A percentile compares a stretch with the other conserved stretches of the same genome.
Evolutionary conservation across 2,797 vertebrate genomes (phyloP).

Genomic region (Momotus momota): DNA sequence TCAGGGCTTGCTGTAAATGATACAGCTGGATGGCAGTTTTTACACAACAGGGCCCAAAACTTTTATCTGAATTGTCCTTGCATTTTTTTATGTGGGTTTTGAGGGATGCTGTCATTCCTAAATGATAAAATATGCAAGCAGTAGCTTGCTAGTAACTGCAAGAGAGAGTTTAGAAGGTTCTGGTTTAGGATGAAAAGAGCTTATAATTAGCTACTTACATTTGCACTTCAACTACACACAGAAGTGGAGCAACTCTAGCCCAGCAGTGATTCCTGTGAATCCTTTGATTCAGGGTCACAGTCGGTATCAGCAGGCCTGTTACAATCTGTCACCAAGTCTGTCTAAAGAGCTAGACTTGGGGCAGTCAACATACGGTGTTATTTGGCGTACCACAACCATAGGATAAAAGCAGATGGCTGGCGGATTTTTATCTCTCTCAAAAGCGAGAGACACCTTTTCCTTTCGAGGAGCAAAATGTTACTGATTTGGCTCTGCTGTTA

Average conservation of each 20-base stretch:
- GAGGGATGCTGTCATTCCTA: neutral
- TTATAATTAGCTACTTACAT: neutral
- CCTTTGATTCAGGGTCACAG: conserved; percentile 20
- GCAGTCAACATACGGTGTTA: neutral
- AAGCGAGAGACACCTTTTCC: neutral
- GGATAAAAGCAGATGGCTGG: neutral
- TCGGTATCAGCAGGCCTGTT: neutral
- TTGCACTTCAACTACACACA: conserved; percentile 8
- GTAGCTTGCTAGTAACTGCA: neutral
- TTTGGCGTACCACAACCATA: neutral
- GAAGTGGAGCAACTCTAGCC: neutral
- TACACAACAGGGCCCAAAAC: neutral
- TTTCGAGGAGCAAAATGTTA: neutral
- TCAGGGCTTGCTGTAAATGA: neutral
- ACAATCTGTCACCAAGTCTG: neutral
- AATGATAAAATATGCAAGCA: neutral
- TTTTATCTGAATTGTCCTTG: neutral
- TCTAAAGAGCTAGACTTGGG: neutral
- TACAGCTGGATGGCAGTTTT: neutral
- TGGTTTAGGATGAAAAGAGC: neutral
- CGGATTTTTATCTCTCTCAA: neutral
- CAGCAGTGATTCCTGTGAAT: neutral
- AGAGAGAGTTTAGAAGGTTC: neutral
- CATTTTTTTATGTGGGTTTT: neutral
- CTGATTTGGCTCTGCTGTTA: neutral